Conservation (phyloP, 2,888 invertebrate genomes). For the Caenorhabditis sp. region DNA sequence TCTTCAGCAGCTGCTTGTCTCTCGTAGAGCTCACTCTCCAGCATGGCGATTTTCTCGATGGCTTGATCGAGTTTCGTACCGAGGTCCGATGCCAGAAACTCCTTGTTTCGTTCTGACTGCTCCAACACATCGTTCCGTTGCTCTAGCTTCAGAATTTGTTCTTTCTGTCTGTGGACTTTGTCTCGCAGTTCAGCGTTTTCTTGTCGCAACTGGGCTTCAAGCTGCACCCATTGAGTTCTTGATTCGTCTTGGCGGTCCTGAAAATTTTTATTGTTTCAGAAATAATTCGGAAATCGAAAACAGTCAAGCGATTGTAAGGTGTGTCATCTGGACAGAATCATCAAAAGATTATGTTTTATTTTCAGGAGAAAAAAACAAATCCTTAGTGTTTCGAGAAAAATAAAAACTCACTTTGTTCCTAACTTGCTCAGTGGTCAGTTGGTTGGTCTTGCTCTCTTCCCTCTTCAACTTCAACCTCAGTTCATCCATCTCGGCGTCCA, state of each 20-base stretch:
- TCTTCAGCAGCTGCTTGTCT: slow-evolving; percentile 68
- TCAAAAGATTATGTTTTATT: not conserved
- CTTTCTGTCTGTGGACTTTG: slow-evolving; percentile 27
- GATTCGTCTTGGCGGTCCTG: slow-evolving; percentile 60
- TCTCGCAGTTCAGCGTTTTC: slow-evolving; percentile 50
- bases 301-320: not conserved
- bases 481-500: slow-evolving; percentile 57
- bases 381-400: too few species aligned
- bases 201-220: slow-evolving; percentile 60
- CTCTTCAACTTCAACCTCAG: slow-evolving; percentile 41
- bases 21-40: slow-evolving; percentile 70
- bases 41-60: slow-evolving; percentile 66
- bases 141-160: slow-evolving; percentile 63
- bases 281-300: not conserved
- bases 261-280: slow-evolving; percentile 14
- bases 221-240: slow-evolving; percentile 51
- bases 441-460: slow-evolving; percentile 26
- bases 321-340: not conserved
- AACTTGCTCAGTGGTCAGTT: slow-evolving; percentile 38
- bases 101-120: slow-evolving; percentile 66
- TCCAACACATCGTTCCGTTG: slow-evolving; percentile 72
- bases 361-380: not conserved
- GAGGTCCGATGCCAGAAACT: slow-evolving; percentile 65
- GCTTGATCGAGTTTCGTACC: slow-evolving; percentile 63
- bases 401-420: slow-evolving; percentile 31